Base-by-base conservation (phyloP, 2,113 vertebrate genomes). In the Saguinus midas region DNA sequence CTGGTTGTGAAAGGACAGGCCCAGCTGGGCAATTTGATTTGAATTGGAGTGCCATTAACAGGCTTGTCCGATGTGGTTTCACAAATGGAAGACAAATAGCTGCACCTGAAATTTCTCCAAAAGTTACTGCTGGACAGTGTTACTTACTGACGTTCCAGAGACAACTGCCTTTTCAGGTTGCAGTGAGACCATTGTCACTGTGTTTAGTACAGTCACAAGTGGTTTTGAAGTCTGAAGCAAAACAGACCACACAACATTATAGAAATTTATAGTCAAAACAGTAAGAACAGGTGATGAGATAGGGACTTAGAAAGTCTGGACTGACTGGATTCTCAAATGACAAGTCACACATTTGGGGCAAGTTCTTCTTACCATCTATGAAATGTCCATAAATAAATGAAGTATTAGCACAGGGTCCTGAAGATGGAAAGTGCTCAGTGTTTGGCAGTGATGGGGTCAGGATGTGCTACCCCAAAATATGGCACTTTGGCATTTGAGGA, bases 11-110 rank as follows among this genome's bases (percentile, higher is more conserved):
- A 84, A 98, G 81, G 0, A 97, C 0, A 2, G 98, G 23, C 57
- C 91, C 0, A 95, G 95, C 84, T 99, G 99, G 0, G 98, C 73
- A 55, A 99, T 95, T 96, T 98, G 87, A 99, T 97, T 43, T 98
- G 93, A 14, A 98, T 2, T 12, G 98, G 98, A 13, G 97, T 8
- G 61, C 97, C 92, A 80, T 93, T 0, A 6, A 89, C 85, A 5
- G 98, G 87, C 68, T 98, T 98, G 27, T 96, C 94, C 27, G 50
- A 68, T 23, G 81, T 70, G 84, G 92, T 87, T 98, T 99, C 78
- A 97, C 45, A 52, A 97, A 21, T 1, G 97, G 97, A 68, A 98
- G 97, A 92, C 98, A 92, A 6, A 98, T 23, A 0, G 84, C 6
- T 80, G 97, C 29, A 18, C 94, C 29, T 18, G 96, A 93, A 40